A percentile compares a stretch with the other conserved stretches of the same genome.
Conservation (phyloP, 2,797 vertebrate species). For the Sebastes diploproa region DNA sequence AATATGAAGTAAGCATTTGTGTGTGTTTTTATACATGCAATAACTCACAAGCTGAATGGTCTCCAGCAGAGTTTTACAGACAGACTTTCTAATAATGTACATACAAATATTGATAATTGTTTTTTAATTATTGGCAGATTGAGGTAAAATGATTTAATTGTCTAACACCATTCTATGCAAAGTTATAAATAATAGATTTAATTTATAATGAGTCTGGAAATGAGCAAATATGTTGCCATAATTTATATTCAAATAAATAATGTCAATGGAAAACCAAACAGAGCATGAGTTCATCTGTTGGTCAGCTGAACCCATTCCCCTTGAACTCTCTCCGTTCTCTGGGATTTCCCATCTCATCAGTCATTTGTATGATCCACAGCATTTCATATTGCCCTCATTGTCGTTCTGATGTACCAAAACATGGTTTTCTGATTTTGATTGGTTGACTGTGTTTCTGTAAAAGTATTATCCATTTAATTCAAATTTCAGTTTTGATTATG, state of each 20-base stretch:
- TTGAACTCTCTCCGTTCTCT: not conserved
- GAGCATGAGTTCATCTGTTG: slow-evolving; percentile 48
- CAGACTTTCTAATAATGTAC: slow-evolving; percentile 23
- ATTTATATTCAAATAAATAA: slow-evolving; percentile 53
- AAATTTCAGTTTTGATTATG: slow-evolving; percentile 1
- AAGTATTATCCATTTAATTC: not conserved
- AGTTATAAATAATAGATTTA: not conserved
- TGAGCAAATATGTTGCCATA: slow-evolving; percentile 21
- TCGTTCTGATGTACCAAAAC: slow-evolving; percentile 11
- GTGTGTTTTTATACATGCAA: not conserved
- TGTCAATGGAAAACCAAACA: slow-evolving; percentile 27
- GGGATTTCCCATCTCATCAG: slow-evolving; percentile 11
- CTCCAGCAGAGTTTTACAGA: not conserved
- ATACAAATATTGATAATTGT: slow-evolving; percentile 1
- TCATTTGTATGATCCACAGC: slow-evolving; percentile 21
- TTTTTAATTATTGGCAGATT: slow-evolving; percentile 14
- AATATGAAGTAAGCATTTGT: slow-evolving; percentile 19
- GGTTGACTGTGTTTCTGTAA: not conserved
- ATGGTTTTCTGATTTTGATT: not conserved
- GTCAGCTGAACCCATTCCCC: slow-evolving; percentile 16
- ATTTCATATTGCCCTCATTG: slow-evolving; percentile 16
- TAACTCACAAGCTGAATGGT: not conserved
- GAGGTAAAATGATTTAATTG: not conserved
- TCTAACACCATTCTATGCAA: slow-evolving; percentile 23
- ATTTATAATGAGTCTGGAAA: slow-evolving; percentile 18